Base-by-base conservation (phyloP, 1,140 invertebrate species). In the Ips typographus region DNA sequence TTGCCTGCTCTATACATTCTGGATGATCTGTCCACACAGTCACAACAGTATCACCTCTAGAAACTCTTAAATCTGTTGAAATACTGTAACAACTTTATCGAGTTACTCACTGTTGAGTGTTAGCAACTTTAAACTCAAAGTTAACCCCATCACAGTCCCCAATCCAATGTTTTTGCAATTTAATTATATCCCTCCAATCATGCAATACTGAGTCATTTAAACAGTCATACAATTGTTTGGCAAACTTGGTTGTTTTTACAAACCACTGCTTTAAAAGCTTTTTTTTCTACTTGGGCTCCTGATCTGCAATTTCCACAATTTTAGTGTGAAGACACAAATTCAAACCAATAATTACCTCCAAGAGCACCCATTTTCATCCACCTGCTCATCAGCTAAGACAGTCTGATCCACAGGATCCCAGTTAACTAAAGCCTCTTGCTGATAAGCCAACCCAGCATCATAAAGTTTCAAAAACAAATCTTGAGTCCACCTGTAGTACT, bases 391-490 rank as follows among this genome's bases (percentile, higher is more conserved):
- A 22, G 98, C 98, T 64, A 99, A 80, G 3, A 99, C 98, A 7
- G 98, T 99, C 80, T 94, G 81, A 83, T 99, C 98, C 1, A 99
- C 84, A 0, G 98, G 98, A 87, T 99, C 98, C 98, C 98, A 99
- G 83, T 99, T 98, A 0, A 99, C 98, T 71, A 90, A 83, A 22
- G 93, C 90, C 88, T 94, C 85, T 81, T 91, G 94, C 78, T 91
- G 91, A 82, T 98, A 98, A 8, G 89, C 89, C 40, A 98, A 83
- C 22, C 91, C 93, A 52, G 87, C 84, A 76, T 98, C 88, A 82
- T 85, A 94, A 63, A 99, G 82, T 83, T 95, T 91, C 2, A 98
- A 77, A 83, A 99, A 99, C 62, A 99, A 85, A 77, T 89, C 90
- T 82, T 99, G 98, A 1, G 97, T 99, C 96, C 97, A 99, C 77